Conservation (phyloP, 1,140 invertebrate species). For the Aporrectodea caliginosa region DNA sequence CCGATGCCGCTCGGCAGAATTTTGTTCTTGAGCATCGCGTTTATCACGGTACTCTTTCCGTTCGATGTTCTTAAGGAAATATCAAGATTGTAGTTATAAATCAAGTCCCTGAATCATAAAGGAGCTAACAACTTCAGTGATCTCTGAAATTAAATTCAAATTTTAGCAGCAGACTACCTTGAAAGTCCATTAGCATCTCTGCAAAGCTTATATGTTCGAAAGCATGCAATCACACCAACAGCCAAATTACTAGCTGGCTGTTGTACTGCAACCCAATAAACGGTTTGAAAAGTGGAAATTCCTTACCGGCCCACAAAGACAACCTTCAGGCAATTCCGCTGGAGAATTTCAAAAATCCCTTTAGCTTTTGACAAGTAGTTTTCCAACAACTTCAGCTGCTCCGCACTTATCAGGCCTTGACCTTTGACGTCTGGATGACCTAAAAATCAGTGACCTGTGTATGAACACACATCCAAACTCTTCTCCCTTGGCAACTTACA, state of each 20-base stretch:
- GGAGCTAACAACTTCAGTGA: not conserved
- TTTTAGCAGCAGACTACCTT: too few species aligned
- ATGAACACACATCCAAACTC: too few species aligned
- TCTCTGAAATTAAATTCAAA: not conserved
- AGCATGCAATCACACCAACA: too few species aligned
- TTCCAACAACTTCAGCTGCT: conserved; percentile 64
- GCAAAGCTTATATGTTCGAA: too few species aligned
- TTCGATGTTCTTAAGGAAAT: conserved; percentile 80
- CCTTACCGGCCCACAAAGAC: conserved; percentile 70
- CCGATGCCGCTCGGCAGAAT: conserved; percentile 97
- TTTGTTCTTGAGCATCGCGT: conserved; percentile 96
- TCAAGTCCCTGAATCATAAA: not conserved
- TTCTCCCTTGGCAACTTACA: too few species aligned
- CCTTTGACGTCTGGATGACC: not conserved
- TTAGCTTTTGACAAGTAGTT: conserved; percentile 78
- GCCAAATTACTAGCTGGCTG: too few species aligned
- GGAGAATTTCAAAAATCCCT: conserved; percentile 88
- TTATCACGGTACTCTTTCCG: conserved; percentile 98
- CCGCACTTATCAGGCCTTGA: conserved; percentile 29
- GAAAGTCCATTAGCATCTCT: too few species aligned
- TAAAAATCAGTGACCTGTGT: too few species aligned
- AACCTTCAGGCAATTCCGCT: conserved; percentile 98
- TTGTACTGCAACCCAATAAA: conserved; percentile 5
- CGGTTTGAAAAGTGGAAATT: too few species aligned
- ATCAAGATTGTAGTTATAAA: not conserved